Evolutionary conservation across 2,888 invertebrate genomes (phyloP), one percentile per base, ranked within the genome.

Genomic region (Diarsia dahlii): DNA sequence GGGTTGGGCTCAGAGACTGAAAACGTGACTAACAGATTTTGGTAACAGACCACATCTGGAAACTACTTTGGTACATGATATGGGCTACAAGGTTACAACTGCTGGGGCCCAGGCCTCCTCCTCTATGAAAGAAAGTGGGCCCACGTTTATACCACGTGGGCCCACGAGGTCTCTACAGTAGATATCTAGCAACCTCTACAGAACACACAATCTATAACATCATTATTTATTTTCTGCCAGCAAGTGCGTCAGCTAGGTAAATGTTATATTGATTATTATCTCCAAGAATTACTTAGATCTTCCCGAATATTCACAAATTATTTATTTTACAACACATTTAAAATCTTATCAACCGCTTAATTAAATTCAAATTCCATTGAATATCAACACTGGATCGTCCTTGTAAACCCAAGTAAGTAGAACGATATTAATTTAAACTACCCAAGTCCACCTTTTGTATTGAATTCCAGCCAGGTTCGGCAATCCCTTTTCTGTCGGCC

Each of bases 391-490:
- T 39, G 56, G 28, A 60, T 56, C 28, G 8, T 39, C 18, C 65
- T 28, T 65, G 39, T n/a, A 65, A 62, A 9, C 45, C 20, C 62
- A 70, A 54, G 52, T 71, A 68, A 72, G 50, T 74, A 58, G 65
- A 73, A 63, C 39, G 68, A 48, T 69, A 79, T 75, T 75, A 83
- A 83, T 83, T 68, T 56, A 34, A 84, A 83, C 74, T 83, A 69
- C 50, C 15, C 15, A 65, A 77, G 50, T 48, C 2, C 64, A 70
- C 63, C 71, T 77, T 77, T 83, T 83, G 74, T 86, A 46, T 71
- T 15, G 50, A 45, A 67, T 60, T 23, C 39, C 45, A 28, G n/a
- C 3, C 28, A 63, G 69, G 62, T 71, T 74, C 13, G 28, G 20
- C 10, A 13, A 82, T 73, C 85, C 76, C 71, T 60, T 69, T 65